Evolutionary conservation across 2,888 invertebrate species (phyloP).

Genomic region (Bursaphelenchus okinawaensis): DNA sequence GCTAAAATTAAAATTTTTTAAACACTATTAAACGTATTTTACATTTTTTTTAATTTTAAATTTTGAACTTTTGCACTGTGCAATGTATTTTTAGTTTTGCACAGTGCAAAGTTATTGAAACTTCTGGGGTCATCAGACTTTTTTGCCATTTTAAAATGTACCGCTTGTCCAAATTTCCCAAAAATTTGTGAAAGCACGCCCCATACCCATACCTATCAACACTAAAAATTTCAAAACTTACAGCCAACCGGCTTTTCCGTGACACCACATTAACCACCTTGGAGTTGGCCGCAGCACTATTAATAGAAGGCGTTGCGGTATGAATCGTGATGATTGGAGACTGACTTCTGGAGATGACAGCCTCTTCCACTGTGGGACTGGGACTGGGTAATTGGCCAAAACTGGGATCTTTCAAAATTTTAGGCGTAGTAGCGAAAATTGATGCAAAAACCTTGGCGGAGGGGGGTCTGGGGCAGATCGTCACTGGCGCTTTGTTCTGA

Average conservation of each 20-base stretch:
- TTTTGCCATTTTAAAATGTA: too few relatives aligned
- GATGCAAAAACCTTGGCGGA: slow-evolving; percentile 8
- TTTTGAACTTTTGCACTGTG: not conserved
- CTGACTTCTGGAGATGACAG: not conserved
- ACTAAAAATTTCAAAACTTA: not conserved
- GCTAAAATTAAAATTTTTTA: slow-evolving; percentile 20
- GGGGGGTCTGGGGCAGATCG: slow-evolving; percentile 21
- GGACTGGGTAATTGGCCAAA: slow-evolving; percentile 1
- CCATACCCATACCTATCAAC: too few relatives aligned
- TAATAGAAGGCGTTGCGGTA: slow-evolving; percentile 1
- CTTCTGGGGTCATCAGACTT: too few relatives aligned
- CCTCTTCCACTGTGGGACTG: not conserved
- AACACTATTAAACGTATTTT: not conserved
- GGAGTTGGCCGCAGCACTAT: not conserved
- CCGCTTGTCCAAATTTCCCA: too few relatives aligned
- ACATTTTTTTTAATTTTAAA: slow-evolving; percentile 1
- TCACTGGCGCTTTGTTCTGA: slow-evolving; percentile 8
- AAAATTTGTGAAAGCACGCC: not conserved
- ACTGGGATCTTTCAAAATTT: slow-evolving; percentile 5
- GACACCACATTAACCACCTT: slow-evolving; percentile 9
- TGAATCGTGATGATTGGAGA: slow-evolving; percentile 4
- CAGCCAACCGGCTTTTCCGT: slow-evolving; percentile 15
- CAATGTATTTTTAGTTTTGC: not conserved
- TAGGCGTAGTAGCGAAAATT: slow-evolving; percentile 4
- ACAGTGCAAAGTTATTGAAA: slow-evolving; percentile 6